Base-by-base conservation (phyloP, 2,888 invertebrate genomes). In the Ennomos erosarius region DNA sequence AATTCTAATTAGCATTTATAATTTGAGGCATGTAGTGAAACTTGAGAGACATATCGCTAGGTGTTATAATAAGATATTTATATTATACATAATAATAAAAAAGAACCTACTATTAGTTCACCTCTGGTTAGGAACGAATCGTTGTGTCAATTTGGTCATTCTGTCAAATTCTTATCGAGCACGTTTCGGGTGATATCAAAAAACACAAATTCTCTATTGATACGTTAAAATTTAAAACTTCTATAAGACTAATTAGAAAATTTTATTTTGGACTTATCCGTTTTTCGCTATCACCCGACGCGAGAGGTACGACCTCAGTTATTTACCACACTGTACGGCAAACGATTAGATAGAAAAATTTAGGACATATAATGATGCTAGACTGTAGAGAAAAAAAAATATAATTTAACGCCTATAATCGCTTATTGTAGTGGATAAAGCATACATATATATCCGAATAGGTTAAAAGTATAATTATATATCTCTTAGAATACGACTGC, bases 21-120 rank as follows among this genome's bases (percentile, higher is more conserved):
- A 80, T 84, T 78, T 73, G 76, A 36, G 56, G 88, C 88, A 82
- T 84, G 84, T 90, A 90, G 88, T 78, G 76, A 81, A 88, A 84
- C 84, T 82, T 83, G 85, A 84, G 88, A 90, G 80, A 91, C 91
- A 91, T 92, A 92, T 92, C 91, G 91, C 87, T 90, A 90, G 91
- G 82, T 73, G 69, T 82, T 87, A 85, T 62, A 79, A 76, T 70
- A 87, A 87, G 87, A 86, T 86, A 87, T 84, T 79, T 82, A 84
- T 84, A 79, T 79, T 78, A 79, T 76, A 80, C 71, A 79, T 75
- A 78, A 71, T 81, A 65, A 68, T 26, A 26, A 70, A 79, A 71
- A 75, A 73, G 70, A 68, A 67, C 65, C 68, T 72, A 72, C 70
- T 72, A 66, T 55, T 62, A 65, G 63, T 64, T 67, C 69, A 67